Evolutionary conservation across 2,113 vertebrate genomes (phyloP).

Genomic region (Clupea harengus): DNA sequence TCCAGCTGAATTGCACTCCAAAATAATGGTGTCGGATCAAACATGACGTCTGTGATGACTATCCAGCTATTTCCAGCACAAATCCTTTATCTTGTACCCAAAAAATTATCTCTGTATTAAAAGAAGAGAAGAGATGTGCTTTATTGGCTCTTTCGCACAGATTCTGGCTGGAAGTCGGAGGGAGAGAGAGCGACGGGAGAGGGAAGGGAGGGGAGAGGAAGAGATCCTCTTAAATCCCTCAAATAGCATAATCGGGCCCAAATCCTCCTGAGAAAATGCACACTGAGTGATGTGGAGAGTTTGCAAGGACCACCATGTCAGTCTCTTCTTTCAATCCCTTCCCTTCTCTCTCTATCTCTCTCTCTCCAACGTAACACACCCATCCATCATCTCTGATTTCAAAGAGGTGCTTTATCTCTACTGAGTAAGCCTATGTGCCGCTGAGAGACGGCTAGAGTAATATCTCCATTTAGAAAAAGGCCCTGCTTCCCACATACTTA

Average conservation of each 20-base stretch:
- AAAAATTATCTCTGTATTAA: slow-evolving; percentile 9
- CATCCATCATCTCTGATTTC: slow-evolving; percentile 37
- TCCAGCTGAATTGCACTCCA: background rate
- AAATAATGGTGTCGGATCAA: background rate
- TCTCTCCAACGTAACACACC: background rate
- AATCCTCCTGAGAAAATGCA: slow-evolving; percentile 43
- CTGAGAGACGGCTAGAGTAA: background rate
- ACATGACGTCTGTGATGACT: background rate
- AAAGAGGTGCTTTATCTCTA: slow-evolving; percentile 29
- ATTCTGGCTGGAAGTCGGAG: background rate
- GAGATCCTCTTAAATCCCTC: slow-evolving; percentile 36
- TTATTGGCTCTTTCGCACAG: slow-evolving; percentile 1
- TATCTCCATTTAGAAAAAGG: background rate
- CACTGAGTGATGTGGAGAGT: slow-evolving; percentile 31
- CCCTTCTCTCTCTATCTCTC: background rate
- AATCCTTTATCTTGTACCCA: background rate
- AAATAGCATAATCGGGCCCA: slow-evolving; percentile 36
- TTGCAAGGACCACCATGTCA: slow-evolving; percentile 37
- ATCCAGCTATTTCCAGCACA: slow-evolving; percentile 11
- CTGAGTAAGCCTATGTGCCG: slow-evolving; percentile 4
- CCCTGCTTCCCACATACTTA: background rate
- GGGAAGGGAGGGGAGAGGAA: background rate
- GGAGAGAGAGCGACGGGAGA: background rate
- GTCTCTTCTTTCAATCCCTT: slow-evolving; percentile 27
- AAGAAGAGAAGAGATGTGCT: background rate